Percentiles rank a stretch among this genome's conserved stretches.
These are phyloP conservation scores for Eupithecia tripunctaria DNA, from an alignment of 2,888 invertebrate species.

Conservation along the genomic window DNA sequence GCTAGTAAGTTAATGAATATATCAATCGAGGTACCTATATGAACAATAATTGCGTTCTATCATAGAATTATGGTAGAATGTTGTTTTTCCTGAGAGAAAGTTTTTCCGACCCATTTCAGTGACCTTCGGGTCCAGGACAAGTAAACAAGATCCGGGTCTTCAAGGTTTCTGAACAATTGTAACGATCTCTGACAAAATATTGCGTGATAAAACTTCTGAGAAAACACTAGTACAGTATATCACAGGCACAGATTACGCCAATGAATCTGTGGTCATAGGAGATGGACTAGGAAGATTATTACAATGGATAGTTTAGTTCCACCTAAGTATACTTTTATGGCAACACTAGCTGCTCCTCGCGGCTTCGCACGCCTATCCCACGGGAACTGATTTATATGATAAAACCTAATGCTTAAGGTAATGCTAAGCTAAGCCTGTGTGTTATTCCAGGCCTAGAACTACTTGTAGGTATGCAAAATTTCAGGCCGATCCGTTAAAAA, in stretches of 20 bases:
- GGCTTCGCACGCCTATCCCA: too few relatives aligned
- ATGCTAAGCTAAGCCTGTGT: too few relatives aligned
- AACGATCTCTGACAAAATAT: conserved; percentile 2
- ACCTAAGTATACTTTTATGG: background rate
- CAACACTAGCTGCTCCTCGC: too few relatives aligned
- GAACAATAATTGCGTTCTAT: background rate
- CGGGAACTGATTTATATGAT: too few relatives aligned
- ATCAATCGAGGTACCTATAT: background rate
- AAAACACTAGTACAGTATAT: background rate
- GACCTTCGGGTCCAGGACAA: conserved; percentile 46
- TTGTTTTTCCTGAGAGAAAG: conserved; percentile 41
- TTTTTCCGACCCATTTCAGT: conserved; percentile 42
- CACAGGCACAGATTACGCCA: too few relatives aligned
- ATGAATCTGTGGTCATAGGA: too few relatives aligned
- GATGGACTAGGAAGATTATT: background rate
- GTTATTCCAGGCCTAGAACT: too few relatives aligned
- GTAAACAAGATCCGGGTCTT: conserved; percentile 51
- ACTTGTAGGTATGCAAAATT: too few relatives aligned
- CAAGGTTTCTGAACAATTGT: conserved; percentile 45
- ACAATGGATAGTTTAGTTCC: background rate
- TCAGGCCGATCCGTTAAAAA: too few relatives aligned
- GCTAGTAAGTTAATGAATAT: too few relatives aligned
- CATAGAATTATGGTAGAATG: background rate
- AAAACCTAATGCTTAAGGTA: too few relatives aligned
- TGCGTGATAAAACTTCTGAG: background rate